A percentile compares a stretch with the other conserved stretches of the same genome.
Conservation (phyloP, 1,140 invertebrate species). For the Brachionus rotundiformis region DNA sequence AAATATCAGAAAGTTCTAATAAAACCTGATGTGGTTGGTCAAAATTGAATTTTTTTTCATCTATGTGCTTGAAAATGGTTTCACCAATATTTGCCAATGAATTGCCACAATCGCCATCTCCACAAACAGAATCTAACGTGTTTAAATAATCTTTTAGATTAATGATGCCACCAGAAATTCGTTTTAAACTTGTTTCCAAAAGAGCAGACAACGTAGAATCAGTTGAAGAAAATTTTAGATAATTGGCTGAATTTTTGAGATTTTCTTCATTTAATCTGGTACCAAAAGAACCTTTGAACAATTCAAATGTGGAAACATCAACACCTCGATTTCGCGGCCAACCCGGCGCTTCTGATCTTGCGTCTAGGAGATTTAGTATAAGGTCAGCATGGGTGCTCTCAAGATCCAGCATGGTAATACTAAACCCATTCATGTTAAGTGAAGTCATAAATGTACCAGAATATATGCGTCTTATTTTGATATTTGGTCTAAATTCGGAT, state of each 20-base stretch:
- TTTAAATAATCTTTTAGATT: constrained; percentile 70
- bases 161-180: constrained; percentile 66
- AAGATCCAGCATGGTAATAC: constrained; percentile 72
- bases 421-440: constrained; percentile 77
- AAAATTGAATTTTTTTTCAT: constrained; percentile 54
- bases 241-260: constrained; percentile 10
- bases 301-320: not conserved
- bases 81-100: constrained; percentile 72
- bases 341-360: constrained; percentile 49
- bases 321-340: constrained; percentile 13
- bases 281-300: not conserved
- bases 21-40: constrained; percentile 54
- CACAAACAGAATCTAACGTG: constrained; percentile 73
- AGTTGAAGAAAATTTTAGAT: constrained; percentile 30
- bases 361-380: constrained; percentile 64
- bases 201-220: not conserved
- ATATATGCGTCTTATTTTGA: constrained; percentile 70
- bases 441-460: constrained; percentile 76
- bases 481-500: constrained; percentile 60
- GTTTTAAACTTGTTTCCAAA: constrained; percentile 53
- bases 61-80: constrained; percentile 58
- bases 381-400: constrained; percentile 54
- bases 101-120: constrained; percentile 79
- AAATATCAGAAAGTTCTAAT: constrained; percentile 19
- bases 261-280: not conserved